Evolutionary conservation across 2,113 vertebrate genomes (phyloP), one percentile per base, ranked within the genome.

Genomic region (Megaleporinus macrocephalus): DNA sequence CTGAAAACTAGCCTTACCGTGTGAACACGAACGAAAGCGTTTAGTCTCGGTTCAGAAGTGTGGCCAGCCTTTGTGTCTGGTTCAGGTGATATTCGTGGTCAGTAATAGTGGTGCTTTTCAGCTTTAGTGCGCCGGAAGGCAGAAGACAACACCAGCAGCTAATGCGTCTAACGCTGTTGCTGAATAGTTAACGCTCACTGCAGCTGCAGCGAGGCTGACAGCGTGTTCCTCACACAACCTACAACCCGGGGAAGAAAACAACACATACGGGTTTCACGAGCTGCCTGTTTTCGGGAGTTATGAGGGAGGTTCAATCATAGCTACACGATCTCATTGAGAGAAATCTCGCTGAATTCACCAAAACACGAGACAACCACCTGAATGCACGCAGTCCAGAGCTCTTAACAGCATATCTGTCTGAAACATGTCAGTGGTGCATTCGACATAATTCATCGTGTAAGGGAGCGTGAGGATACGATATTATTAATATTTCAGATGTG

Each of bases 1-100:
- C 95, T 96, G 94, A 95, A 95, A 93, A 80, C 73, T 20, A 72
- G 59, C 44, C n/a, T n/a, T n/a, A 70, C 68, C 30, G n/a, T 73
- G 24, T 61, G 0, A 27, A 36, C n/a, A n/a, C n/a, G n/a, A n/a
- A n/a, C n/a, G n/a, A n/a, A 6, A 36, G 36, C 36, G 36, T 44
- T 44, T 44, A 44, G 5, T 44, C 41, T 44, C 41, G 11, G 41
- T 4, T 9, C 41, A 44, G 5, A 11, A 44, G 36, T 36, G 6
- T 3, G 3, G 47, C 47, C 47, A 49, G 47, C n/a, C 5, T n/a
- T 5, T 24, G 57, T 61, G 57, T 61, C 57, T 61, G 1, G 13
- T 24, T 61, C 26, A 13, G 57, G 24, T 61, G 0, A 57, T 57
- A 57, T 7, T 0, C 22, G 20, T 68, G 30, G 33, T 3, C 30